Evolutionary conservation across 2,888 invertebrate species (phyloP), one percentile per base, ranked within the genome.

Genomic region (Blastobasis lacticolella): DNA sequence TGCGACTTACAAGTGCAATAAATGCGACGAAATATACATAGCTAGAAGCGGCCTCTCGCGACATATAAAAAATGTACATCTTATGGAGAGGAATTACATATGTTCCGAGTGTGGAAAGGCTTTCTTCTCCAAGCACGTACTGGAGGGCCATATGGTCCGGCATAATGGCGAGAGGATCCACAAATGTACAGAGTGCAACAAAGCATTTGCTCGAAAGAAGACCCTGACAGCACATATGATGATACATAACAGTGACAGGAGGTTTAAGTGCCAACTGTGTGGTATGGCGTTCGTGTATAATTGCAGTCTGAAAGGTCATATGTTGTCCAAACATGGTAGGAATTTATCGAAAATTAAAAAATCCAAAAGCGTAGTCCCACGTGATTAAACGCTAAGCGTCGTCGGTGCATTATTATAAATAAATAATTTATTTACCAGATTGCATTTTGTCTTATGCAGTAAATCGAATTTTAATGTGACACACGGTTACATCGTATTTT

Each of bases 71-170:
- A 63, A 67, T 36, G 66, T 79, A 4, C 88, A 88, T 50, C 63
- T 87, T n/a, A 69, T 74, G 66, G 69, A 74, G 49, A 64, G 72
- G 8, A 60, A 70, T 10, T 75, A 78, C 44, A 67, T 70, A 4
- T 89, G 89, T 46, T 59, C 69, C 0, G 58, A 72, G 4, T 89
- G 89, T 43, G 81, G 79, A 1, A 84, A 75, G 60, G 63, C 64
- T 0, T 81, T 79, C 54, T 75, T 64, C 47, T 60, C 56, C 0
- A 55, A 58, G 44, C 46, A 54, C 4, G 63, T 63, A 36, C 49
- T 74, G 10, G 64, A 62, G 0, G 62, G 61, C 5, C 79, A 80
- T 45, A 65, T 68, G 64, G 60, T 75, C n/a, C 78, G 71, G 44
- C 83, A 86, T 57, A 72, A 73, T 0, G 76, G 73, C 5, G 62